These are phyloP conservation scores for Macropodus opercularis DNA, from an alignment of 2,797 vertebrate genomes.

Conservation along the genomic window DNA sequence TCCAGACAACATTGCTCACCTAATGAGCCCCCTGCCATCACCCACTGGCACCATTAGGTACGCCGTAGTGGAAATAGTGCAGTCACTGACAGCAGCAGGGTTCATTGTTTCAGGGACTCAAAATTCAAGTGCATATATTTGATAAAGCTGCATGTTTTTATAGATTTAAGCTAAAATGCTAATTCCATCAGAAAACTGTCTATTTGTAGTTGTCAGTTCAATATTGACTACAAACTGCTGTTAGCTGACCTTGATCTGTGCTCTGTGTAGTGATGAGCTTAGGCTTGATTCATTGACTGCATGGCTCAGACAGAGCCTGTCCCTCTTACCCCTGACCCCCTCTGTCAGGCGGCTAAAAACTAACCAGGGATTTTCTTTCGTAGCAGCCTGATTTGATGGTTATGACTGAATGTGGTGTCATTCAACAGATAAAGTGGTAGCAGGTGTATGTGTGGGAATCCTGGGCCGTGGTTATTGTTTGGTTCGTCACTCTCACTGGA, in stretches of 20 bases:
- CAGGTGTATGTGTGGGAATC: background rate
- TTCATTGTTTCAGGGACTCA: background rate
- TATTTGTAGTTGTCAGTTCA: background rate
- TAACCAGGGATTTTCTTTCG: background rate
- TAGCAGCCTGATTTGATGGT: background rate
- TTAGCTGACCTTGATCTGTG: conserved; percentile 33
- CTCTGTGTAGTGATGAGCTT: conserved; percentile 48
- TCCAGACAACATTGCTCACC: conserved; percentile 96
- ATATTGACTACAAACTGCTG: background rate
- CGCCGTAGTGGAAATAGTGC: background rate
- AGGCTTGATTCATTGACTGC: conserved; percentile 46
- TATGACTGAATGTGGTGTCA: background rate
- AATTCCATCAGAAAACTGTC: background rate
- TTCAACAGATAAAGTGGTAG: background rate
- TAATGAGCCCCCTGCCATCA: conserved; percentile 96
- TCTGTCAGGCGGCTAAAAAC: conserved; percentile 37
- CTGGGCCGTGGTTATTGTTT: conserved; percentile 2
- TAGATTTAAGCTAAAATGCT: background rate
- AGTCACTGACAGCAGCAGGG: background rate
- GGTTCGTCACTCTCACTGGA: background rate
- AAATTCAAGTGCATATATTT: background rate
- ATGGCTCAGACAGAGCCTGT: conserved; percentile 24
- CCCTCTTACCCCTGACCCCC: conserved; percentile 41
- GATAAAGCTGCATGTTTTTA: background rate
- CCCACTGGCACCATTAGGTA: conserved; percentile 98